phyloP scores from a whole-genome alignment of 1,140 invertebrate genomes.

The Diorhabda sublineata region DNA sequence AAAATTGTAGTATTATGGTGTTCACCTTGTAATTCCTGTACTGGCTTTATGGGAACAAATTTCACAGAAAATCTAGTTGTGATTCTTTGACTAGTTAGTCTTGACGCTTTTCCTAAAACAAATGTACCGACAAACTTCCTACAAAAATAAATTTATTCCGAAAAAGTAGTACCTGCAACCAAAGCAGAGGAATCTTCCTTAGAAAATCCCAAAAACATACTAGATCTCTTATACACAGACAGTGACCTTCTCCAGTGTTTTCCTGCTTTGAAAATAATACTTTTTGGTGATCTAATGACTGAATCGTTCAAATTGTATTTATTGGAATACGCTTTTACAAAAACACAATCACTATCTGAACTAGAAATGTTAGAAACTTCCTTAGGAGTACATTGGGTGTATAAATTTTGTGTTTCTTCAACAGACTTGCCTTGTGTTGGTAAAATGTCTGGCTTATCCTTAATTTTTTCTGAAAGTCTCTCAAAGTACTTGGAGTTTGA shows the following conservation, averaged over 20 bases:
- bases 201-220: background rate
- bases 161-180: background rate
- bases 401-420: too few relatives aligned
- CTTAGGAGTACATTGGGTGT: too few relatives aligned
- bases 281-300: conserved; percentile 6
- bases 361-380: too few relatives aligned
- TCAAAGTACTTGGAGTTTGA: too few relatives aligned
- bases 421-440: too few relatives aligned
- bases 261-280: conserved; percentile 20
- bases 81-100: background rate
- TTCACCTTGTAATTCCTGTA: background rate
- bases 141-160: too few relatives aligned
- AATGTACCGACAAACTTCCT: too few relatives aligned
- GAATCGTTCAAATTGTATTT: background rate
- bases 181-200: background rate
- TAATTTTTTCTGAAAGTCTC: too few relatives aligned
- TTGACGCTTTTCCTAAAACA: background rate
- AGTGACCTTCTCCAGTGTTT: conserved; percentile 28
- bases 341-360: background rate
- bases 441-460: too few relatives aligned
- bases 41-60: conserved; percentile 9
- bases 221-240: conserved; percentile 19
- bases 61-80: conserved; percentile 10
- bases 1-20: background rate
- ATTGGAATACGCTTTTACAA: background rate